Percentiles rank a stretch among this genome's conserved stretches.
Conservation (phyloP, 1,140 invertebrate species). For the Drosophila repleta region DNA sequence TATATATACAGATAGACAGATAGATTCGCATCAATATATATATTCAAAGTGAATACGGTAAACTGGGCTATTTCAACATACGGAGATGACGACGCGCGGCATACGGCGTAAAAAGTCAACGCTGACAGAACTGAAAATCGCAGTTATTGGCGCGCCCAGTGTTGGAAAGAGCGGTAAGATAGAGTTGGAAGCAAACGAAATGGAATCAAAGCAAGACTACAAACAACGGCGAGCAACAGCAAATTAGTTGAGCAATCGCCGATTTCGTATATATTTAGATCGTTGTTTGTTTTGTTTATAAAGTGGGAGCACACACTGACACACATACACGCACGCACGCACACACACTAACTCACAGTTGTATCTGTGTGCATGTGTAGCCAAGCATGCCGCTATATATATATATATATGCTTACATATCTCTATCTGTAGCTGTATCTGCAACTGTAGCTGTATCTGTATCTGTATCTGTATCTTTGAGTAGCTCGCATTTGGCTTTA, state of each 20-base stretch:
- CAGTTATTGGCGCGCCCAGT: conserved; percentile 92
- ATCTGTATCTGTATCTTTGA: conserved; percentile 17
- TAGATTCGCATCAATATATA: conserved; percentile 9
- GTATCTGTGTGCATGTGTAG: conserved; percentile 31
- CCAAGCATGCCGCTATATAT: conserved; percentile 27
- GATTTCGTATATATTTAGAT: conserved; percentile 77
- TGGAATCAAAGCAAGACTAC: conserved; percentile 14
- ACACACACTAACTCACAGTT: neutral
- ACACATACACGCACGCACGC: neutral
- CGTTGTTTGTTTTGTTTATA: conserved; percentile 81
- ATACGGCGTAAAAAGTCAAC: conserved; percentile 95
- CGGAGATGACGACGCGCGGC: conserved; percentile 87
- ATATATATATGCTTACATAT: conserved; percentile 24
- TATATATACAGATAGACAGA: conserved; percentile 2
- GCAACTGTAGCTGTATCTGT: conserved; percentile 15
- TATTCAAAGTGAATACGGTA: conserved; percentile 9
- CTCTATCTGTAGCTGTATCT: conserved; percentile 20
- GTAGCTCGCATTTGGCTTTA: conserved; percentile 57
- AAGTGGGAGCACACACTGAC: conserved; percentile 69
- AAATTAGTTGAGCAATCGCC: conserved; percentile 81
- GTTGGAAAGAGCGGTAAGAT: conserved; percentile 94
- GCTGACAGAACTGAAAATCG: conserved; percentile 94
- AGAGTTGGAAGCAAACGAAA: conserved; percentile 23
- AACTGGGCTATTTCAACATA: conserved; percentile 36
- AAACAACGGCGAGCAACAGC: conserved; percentile 67